Conservation (phyloP, 1,140 invertebrate species). For the Sesamia nonagrioides region DNA sequence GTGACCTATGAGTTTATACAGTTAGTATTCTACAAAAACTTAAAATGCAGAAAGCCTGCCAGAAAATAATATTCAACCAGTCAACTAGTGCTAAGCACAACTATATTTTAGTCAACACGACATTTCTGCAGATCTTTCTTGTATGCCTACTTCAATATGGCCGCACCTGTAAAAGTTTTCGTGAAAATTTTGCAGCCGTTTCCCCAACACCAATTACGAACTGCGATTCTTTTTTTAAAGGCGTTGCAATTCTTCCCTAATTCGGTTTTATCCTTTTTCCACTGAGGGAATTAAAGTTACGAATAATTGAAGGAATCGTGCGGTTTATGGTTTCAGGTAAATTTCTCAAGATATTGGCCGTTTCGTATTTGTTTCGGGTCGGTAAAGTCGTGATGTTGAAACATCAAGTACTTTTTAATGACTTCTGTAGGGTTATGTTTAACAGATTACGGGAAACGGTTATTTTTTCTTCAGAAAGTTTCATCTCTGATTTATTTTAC, state of each 20-base stretch:
- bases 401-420: slow-evolving; percentile 16
- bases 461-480: not conserved
- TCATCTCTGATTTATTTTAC: not conserved
- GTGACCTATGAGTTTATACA: too few relatives aligned
- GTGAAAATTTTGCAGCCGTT: not conserved
- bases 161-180: slow-evolving; percentile 13
- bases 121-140: slow-evolving; percentile 4
- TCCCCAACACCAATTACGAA: slow-evolving; percentile 36
- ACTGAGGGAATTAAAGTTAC: slow-evolving; percentile 38
- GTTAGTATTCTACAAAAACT: too few relatives aligned
- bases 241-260: slow-evolving; percentile 32
- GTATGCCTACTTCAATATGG: not conserved
- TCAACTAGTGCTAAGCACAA: not conserved
- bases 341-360: slow-evolving; percentile 34
- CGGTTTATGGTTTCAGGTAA: slow-evolving; percentile 33
- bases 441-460: slow-evolving; percentile 2
- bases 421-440: slow-evolving; percentile 12
- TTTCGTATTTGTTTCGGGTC: slow-evolving; percentile 16
- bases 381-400: slow-evolving; percentile 3
- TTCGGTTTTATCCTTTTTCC: slow-evolving; percentile 46
- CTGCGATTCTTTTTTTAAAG: slow-evolving; percentile 9
- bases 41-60: too few relatives aligned
- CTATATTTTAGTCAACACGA: not conserved
- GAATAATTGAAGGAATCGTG: slow-evolving; percentile 39
- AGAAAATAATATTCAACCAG: not conserved